Conservation (phyloP, 1,140 invertebrate species). For the Drosophila micromelanica region DNA sequence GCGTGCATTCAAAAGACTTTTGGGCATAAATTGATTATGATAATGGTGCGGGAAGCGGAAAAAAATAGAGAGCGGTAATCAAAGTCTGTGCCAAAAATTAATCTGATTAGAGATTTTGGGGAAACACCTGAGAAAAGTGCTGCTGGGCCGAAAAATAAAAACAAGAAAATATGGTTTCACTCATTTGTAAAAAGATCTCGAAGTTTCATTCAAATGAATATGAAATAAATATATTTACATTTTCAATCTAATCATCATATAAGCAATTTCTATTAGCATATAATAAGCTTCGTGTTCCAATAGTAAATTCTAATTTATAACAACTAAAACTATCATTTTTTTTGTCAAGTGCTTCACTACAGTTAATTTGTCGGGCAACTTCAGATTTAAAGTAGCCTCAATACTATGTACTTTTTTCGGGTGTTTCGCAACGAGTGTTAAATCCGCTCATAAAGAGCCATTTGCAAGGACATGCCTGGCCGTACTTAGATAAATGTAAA, state of each 20-base stretch:
- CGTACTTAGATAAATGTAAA: slow-evolving; percentile 25
- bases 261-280: slow-evolving; percentile 22
- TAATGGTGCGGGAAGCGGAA: not conserved
- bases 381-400: not conserved
- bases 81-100: slow-evolving; percentile 71
- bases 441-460: slow-evolving; percentile 1
- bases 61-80: slow-evolving; percentile 47
- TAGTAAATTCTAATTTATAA: not conserved
- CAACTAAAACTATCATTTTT: not conserved
- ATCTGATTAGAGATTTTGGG: not conserved
- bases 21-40: slow-evolving; percentile 87
- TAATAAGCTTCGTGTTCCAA: slow-evolving; percentile 6
- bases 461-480: slow-evolving; percentile 13
- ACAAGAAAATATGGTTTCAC: slow-evolving; percentile 32
- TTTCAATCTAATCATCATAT: not conserved
- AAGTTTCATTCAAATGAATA: slow-evolving; percentile 19
- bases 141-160: not conserved
- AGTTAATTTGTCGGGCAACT: not conserved
- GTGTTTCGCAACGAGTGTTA: slow-evolving; percentile 9
- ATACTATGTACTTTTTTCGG: slow-evolving; percentile 2
- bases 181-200: slow-evolving; percentile 44
- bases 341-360: not conserved
- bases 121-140: slow-evolving; percentile 22
- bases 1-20: slow-evolving; percentile 94
- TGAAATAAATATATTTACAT: not conserved